Conservation (phyloP, 2,888 invertebrate genomes). For the Trilocha varians region DNA sequence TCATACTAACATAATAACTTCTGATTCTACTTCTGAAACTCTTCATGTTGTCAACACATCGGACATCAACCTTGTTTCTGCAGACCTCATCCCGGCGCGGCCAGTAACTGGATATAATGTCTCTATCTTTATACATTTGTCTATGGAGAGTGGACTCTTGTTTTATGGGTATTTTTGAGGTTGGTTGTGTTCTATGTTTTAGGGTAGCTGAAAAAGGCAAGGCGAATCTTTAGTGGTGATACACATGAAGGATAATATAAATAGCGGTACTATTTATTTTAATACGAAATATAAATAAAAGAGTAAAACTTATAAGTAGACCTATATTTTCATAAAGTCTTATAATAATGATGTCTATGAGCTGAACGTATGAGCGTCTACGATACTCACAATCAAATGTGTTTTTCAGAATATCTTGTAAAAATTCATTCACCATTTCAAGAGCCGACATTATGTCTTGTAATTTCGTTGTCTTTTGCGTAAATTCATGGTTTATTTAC, state of each 20-base stretch:
- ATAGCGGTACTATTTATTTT: too few species aligned
- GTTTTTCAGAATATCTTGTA: neutral
- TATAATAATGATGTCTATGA: neutral
- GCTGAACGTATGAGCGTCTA: neutral
- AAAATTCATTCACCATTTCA: neutral
- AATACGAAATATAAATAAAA: too few species aligned
- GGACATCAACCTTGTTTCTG: neutral
- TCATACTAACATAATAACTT: constrained; percentile 1
- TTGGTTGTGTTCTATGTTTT: neutral
- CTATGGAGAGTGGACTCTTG: neutral
- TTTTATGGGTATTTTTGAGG: neutral
- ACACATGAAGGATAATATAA: too few species aligned
- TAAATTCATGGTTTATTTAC: too few species aligned
- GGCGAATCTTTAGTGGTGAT: too few species aligned
- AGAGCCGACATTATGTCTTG: too few species aligned
- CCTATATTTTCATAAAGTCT: too few species aligned
- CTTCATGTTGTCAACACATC: constrained; percentile 1
- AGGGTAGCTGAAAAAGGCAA: neutral
- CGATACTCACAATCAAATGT: neutral
- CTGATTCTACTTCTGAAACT: neutral
- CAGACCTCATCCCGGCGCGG: neutral
- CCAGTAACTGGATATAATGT: neutral
- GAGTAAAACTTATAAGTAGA: too few species aligned
- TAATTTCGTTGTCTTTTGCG: too few species aligned
- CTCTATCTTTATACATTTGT: neutral